Evolutionary conservation across 2,113 vertebrate genomes (phyloP), one percentile per base, ranked within the genome.

Genomic region (Cynopterus brachyotis): DNA sequence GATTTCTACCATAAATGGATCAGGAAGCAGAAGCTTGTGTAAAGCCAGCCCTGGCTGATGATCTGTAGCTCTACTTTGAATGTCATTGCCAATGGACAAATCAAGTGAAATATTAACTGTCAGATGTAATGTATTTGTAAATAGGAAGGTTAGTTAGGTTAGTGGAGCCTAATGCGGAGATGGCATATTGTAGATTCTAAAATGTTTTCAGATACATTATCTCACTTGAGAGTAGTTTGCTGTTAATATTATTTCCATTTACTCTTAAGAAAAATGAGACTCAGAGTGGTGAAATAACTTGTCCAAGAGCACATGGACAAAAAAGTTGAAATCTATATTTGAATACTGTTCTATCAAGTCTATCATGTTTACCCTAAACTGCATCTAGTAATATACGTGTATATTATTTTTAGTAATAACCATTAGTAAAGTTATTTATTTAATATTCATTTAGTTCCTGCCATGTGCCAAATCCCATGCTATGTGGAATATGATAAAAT

Each of bases 41-140:
- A 40, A 22, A 73, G 26, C 13, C 19, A 57, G 15, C 11, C 5
- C 55, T 12, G 12, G 13, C 50, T 72, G 37, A 17, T 72, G 60
- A 62, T 67, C 24, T 67, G 53, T 84, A 76, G 12, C 22, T 90
- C 28, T 81, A 5, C 9, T 69, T 40, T 85, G 35, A 47, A 66
- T 85, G 45, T 50, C 53, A 70, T 73, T 92, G 35, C 40, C 53
- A 75, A 19, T 8, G 35, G 66, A 85, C n/a, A 85, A 42, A 75
- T 75, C 57, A 67, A 75, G 9, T 67, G 59, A 94, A 89, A 87
- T 70, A 83, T 42, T 93, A 62, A 87, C 69, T 55, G 57, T 82
- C 76, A 93, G 66, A 69, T 75, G 37, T 30, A 95, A n/a, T 66
- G 28, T 55, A 78, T 94, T 72, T 85, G 66, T 96, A 91, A 96